Evolutionary conservation across 2,888 invertebrate genomes (phyloP).

Genomic region (Xylota sylvarum): DNA sequence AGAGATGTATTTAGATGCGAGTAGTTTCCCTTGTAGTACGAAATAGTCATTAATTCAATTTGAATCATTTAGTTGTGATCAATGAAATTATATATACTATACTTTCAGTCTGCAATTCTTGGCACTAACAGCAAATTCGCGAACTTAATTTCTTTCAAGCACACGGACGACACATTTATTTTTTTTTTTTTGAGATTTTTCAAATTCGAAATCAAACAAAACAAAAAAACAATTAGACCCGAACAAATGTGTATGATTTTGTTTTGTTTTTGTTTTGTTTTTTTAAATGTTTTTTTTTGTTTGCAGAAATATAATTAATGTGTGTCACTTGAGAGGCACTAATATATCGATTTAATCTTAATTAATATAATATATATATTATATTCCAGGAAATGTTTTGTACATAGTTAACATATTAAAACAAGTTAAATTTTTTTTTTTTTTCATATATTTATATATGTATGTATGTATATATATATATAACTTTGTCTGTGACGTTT

Average conservation of each 20-base stretch:
- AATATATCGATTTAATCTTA: slow-evolving; percentile 56
- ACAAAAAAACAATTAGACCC: too few relatives aligned
- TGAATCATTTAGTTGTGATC: slow-evolving; percentile 40
- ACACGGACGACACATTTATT: neutral
- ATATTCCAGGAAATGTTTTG: slow-evolving; percentile 53
- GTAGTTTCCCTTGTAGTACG: neutral
- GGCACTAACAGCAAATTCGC: slow-evolving; percentile 33
- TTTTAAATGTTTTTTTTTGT: neutral
- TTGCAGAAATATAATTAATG: slow-evolving; percentile 38
- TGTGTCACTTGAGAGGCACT: slow-evolving; percentile 72
- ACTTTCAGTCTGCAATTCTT: slow-evolving; percentile 34
- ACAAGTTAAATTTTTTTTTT: slow-evolving; percentile 10
- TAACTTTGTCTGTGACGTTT: slow-evolving; percentile 31
- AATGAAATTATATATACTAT: slow-evolving; percentile 12
- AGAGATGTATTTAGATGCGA: neutral
- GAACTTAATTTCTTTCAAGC: neutral
- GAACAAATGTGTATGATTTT: too few relatives aligned
- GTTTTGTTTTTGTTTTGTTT: neutral
- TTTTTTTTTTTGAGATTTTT: too few relatives aligned
- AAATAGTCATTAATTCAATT: slow-evolving; percentile 49
- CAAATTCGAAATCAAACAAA: too few relatives aligned
- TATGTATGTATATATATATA: slow-evolving; percentile 9
- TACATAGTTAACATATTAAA: slow-evolving; percentile 39
- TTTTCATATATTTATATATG: slow-evolving; percentile 15
- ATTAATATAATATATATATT: slow-evolving; percentile 20